phyloP scores from a whole-genome alignment of 2,113 vertebrate species.

The Rhinoptilus africanus region DNA sequence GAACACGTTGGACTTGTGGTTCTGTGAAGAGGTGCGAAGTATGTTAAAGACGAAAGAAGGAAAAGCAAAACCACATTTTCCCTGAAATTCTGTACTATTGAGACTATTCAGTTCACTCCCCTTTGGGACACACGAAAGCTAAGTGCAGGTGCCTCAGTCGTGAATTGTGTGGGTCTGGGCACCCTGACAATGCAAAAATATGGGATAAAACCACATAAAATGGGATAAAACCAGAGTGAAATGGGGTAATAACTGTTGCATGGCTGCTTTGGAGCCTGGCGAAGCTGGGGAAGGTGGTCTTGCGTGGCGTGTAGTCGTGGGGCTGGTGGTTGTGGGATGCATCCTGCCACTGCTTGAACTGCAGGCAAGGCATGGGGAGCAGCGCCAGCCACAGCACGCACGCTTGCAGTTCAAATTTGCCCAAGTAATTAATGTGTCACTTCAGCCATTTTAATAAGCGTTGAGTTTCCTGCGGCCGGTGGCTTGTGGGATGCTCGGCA shows the following conservation, averaged over 20 bases:
- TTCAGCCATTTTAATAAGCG: neutral
- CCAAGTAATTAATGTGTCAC: neutral
- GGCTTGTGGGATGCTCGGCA: neutral
- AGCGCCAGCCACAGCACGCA: neutral
- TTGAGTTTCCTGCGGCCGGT: neutral
- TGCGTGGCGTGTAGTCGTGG: too few species aligned
- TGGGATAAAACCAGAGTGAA: fast-evolving
- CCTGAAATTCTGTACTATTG: neutral
- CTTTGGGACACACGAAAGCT: neutral
- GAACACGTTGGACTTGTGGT: fast-evolving
- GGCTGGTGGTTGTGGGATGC: neutral
- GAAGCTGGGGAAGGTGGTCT: neutral
- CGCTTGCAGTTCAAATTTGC: neutral
- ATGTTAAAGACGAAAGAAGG: neutral
- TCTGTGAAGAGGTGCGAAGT: neutral
- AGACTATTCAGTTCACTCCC: neutral
- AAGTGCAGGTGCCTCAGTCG: neutral
- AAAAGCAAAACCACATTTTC: neutral
- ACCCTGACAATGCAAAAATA: neutral
- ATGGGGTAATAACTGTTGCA: fast-evolving
- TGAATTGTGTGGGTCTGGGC: neutral
- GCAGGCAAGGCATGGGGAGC: fast-evolving
- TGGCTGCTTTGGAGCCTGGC: neutral
- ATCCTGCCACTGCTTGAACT: neutral
- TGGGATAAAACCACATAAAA: fast-evolving